A percentile compares a stretch with the other conserved stretches of the same genome.
phyloP scores from a whole-genome alignment of 2,888 invertebrate species.

The Cheilosia vulpina region DNA sequence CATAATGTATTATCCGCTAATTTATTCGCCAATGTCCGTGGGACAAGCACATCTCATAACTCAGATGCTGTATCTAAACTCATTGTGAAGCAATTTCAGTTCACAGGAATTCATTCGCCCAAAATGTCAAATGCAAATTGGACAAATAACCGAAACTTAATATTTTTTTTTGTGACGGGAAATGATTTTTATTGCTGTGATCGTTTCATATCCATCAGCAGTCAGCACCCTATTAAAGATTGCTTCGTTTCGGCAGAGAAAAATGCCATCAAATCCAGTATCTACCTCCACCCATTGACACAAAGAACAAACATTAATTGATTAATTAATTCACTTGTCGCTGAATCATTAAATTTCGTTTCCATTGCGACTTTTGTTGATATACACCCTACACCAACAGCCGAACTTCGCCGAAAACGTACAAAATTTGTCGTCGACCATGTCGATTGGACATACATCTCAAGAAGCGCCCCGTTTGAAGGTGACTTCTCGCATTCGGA shows the following conservation, averaged over 20 bases:
- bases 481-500: constrained; percentile 59
- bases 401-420: constrained; percentile 32
- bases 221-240: constrained; percentile 63
- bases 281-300: not conserved
- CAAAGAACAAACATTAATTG: constrained; percentile 60
- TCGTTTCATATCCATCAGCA: constrained; percentile 68
- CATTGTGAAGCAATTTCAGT: constrained; percentile 23
- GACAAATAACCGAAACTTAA: constrained; percentile 32
- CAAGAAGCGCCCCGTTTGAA: constrained; percentile 9
- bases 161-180: constrained; percentile 30
- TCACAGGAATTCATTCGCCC: constrained; percentile 24
- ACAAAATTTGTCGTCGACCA: constrained; percentile 28
- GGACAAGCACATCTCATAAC: constrained; percentile 61
- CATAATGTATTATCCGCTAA: constrained; percentile 55
- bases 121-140: constrained; percentile 62
- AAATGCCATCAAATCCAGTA: constrained; percentile 28
- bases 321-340: constrained; percentile 70
- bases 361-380: constrained; percentile 46
- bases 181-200: constrained; percentile 38
- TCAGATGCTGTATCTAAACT: constrained; percentile 39
- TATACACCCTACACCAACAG: not conserved
- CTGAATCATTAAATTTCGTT: constrained; percentile 68
- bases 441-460: constrained; percentile 26
- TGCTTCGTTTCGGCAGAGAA: constrained; percentile 20
- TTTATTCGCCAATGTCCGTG: constrained; percentile 41